phyloP scores from a whole-genome alignment of 2,797 vertebrate species.

The Macrochelys suwanniensis region DNA sequence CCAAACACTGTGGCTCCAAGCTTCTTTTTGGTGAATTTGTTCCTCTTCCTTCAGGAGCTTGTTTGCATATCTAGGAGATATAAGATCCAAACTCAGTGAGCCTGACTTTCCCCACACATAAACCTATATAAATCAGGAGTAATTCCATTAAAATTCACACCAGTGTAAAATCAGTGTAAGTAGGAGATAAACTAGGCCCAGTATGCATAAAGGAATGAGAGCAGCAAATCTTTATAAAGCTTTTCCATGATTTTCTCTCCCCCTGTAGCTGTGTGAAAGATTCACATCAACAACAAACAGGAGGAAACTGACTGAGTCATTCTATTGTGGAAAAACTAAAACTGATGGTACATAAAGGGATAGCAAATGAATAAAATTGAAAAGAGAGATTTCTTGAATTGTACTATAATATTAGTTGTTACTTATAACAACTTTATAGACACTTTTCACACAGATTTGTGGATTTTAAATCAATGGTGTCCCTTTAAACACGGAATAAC shows the following conservation, averaged over 20 bases:
- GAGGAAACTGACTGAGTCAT: neutral
- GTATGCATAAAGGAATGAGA: constrained; percentile 47
- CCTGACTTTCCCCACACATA: constrained; percentile 2
- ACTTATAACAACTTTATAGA: neutral
- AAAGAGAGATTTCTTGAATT: neutral
- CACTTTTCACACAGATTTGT: neutral
- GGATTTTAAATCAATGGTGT: accelerated
- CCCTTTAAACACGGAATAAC: neutral
- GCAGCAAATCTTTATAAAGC: constrained; percentile 51
- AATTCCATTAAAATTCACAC: constrained; percentile 53
- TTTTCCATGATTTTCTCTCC: neutral
- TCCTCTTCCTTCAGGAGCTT: constrained; percentile 1
- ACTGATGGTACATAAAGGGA: neutral
- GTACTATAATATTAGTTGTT: neutral
- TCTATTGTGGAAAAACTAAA: neutral
- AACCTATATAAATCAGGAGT: constrained; percentile 52
- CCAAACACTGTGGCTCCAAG: accelerated
- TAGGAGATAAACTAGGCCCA: constrained; percentile 58
- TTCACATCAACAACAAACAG: neutral
- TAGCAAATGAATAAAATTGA: neutral
- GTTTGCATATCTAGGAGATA: neutral
- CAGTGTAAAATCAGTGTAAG: constrained; percentile 54
- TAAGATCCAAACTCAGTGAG: neutral
- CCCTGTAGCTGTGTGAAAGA: neutral
- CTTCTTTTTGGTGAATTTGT: neutral